Base-by-base conservation (phyloP, 2,113 vertebrate species). In the Oryzias javanicus region DNA sequence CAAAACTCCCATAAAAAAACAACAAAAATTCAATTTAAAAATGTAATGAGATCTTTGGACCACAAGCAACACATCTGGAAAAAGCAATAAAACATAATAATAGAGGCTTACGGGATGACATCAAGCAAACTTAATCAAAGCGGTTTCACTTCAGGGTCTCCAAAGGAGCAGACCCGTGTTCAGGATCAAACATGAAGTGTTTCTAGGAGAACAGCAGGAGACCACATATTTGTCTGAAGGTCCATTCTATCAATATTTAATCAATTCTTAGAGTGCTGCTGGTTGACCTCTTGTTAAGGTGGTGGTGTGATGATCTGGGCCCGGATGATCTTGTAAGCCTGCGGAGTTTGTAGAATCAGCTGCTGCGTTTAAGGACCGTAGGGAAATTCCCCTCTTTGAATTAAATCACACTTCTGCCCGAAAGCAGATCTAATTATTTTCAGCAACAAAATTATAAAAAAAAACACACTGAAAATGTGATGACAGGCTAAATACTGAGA, bases 121-220 rank as follows among this genome's bases (percentile, higher is more conserved):
- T 52, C 14, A 2, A 4, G 14, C 35, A 7, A 67, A 63, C 65
- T 73, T 19, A 72, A 42, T 72, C 64, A 47, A 52, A 50, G 0
- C 20, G 40, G 19, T 45, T 42, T 14, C 74, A 59, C 67, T 60
- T 74, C 51, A 72, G 78, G 72, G 57, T 77, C 41, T 57, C 27
- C 55, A 56, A 56, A 57, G 70, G 62, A 80, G 24, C 54, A 5
- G 20, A 67, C 57, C 55, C 67, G 53, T 70, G 55, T 59, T 58
- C 63, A 76, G 76, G 79, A 63, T 76, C 65, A 84, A 77, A 74
- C 72, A 72, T 64, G 63, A 58, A 83, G 68, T 79, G 71, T 70
- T n/a, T n/a, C n/a, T n/a, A n/a, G 84, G 85, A 90, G 64, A 83
- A 84, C 71, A 83, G 86, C 86, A 85, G 89, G 82, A 85, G 86